Conservation (phyloP, 2,113 vertebrate species). For the Reinhardtius hippoglossoides region DNA sequence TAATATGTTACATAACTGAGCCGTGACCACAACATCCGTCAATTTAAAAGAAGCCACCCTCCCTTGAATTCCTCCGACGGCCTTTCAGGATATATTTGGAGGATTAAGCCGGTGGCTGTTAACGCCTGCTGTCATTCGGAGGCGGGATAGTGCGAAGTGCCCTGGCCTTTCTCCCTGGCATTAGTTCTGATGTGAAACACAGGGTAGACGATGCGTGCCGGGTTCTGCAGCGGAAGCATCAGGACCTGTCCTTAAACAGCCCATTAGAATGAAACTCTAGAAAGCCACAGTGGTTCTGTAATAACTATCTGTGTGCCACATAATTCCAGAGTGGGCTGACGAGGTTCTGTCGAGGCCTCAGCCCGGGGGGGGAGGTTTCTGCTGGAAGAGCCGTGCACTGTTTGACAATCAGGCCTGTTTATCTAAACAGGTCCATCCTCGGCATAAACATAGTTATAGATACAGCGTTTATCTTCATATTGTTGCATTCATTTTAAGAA, state of each 20-base stretch:
- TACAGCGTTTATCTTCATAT: slow-evolving; percentile 12
- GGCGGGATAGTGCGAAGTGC: slow-evolving; percentile 33
- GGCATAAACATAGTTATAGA: slow-evolving; percentile 31
- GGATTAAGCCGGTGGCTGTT: slow-evolving; percentile 28
- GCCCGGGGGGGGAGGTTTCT: slow-evolving; percentile 1
- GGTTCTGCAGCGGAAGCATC: slow-evolving; percentile 4
- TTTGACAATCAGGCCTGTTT: slow-evolving; percentile 31
- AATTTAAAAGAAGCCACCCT: background rate
- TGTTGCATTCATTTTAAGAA: slow-evolving; percentile 14
- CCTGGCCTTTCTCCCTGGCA: slow-evolving; percentile 30
- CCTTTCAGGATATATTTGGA: slow-evolving; percentile 17
- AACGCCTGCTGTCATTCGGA: slow-evolving; percentile 37
- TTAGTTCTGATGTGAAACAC: slow-evolving; percentile 25
- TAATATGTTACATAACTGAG: slow-evolving; percentile 42
- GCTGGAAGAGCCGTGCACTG: background rate
- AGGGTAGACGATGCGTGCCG: background rate
- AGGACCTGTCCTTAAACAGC: slow-evolving; percentile 40
- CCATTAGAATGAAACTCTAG: slow-evolving; percentile 51
- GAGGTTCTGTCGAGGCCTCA: slow-evolving; percentile 13
- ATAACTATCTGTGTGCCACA: slow-evolving; percentile 53
- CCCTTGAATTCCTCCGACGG: background rate
- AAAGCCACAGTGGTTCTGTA: slow-evolving; percentile 55
- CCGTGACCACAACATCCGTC: slow-evolving; percentile 18
- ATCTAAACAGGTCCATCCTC: slow-evolving; percentile 9
- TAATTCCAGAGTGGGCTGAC: slow-evolving; percentile 48